Base-by-base conservation (phyloP, 2,797 vertebrate genomes). In the Hemibagrus guttatus region DNA sequence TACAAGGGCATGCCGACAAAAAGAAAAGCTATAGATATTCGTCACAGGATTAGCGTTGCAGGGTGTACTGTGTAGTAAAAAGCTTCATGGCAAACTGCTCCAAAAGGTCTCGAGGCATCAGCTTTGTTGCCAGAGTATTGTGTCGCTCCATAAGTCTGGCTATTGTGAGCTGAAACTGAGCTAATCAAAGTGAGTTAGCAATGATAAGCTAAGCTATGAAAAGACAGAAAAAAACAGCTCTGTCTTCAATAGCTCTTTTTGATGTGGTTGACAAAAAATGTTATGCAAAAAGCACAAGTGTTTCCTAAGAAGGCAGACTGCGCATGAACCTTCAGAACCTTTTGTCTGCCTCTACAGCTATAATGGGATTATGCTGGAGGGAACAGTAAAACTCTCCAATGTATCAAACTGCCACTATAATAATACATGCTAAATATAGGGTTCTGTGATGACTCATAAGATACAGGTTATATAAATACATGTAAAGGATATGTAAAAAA, bases 201-300 rank as follows among this genome's bases (percentile, higher is more conserved):
- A 93, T 94, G 95, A 95, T 95, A 95, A 95, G 93, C 93, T 92
- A 92, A 68, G 93, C 93, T 93, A 86, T 81, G 89, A 86, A 88
- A 80, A 83, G 28, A 42, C 81, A 81, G 86, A 82, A 69, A 84
- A 85, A 84, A 85, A 85, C 84, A 75, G 76, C 76, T 83, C 80
- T 72, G 78, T 87, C 84, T 85, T 89, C 87, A 84, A 95, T 94
- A 94, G 92, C 85, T 87, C 87, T 91, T 91, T 95, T 95, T 96
- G 95, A 96, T 94, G 14, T 94, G 13, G 68, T 81, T 46, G 80
- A 91, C 92, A 94, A 94, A 96, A 95, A 91, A 91, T 68, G 87
- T 93, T 92, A 93, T 90, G 90, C 94, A 93, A 95, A 96, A 95
- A 95, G 95, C 94, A 93, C 94, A 96, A 95, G 94, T 93, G 92